These are phyloP conservation scores for Cossypha caffra DNA, from an alignment of 2,797 vertebrate genomes.

Conservation along the genomic window DNA sequence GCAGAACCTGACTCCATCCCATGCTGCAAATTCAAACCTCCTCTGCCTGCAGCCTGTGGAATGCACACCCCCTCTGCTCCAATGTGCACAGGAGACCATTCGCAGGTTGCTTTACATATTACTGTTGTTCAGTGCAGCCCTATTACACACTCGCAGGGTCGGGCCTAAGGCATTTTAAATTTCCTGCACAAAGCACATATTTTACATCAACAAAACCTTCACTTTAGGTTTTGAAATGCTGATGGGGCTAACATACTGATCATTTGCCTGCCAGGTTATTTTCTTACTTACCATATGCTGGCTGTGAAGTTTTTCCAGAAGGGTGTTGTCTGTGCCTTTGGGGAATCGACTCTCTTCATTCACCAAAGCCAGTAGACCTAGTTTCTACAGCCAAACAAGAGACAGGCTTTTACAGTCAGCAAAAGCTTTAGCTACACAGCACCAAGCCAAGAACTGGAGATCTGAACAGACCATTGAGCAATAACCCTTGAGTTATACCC, in stretches of 20 bases:
- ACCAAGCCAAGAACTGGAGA: not conserved
- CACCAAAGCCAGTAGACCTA: conserved; percentile 91
- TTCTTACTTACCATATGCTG: conserved; percentile 85
- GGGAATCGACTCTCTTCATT: conserved; percentile 94
- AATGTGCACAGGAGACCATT: not conserved
- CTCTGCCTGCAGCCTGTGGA: not conserved
- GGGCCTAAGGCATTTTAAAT: not conserved
- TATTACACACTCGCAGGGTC: not conserved
- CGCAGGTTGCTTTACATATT: not conserved
- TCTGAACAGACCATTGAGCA: not conserved
- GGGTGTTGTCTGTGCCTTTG: conserved; percentile 92
- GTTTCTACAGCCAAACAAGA: conserved; percentile 80
- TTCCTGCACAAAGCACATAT: conserved; percentile 29
- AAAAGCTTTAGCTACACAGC: not conserved
- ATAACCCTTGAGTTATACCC: not conserved
- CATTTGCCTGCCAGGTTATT: conserved; percentile 54
- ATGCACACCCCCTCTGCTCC: not conserved
- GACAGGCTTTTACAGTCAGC: conserved; percentile 29
- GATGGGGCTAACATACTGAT: conserved; percentile 53
- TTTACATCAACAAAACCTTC: conserved; percentile 46
- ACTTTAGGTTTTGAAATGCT: conserved; percentile 47
- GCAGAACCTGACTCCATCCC: not conserved
- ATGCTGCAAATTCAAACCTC: not conserved
- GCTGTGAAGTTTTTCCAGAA: conserved; percentile 91
- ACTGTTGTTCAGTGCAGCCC: not conserved